Evolutionary conservation across 2,797 vertebrate genomes (phyloP).

Genomic region (Cuniculus paca): DNA sequence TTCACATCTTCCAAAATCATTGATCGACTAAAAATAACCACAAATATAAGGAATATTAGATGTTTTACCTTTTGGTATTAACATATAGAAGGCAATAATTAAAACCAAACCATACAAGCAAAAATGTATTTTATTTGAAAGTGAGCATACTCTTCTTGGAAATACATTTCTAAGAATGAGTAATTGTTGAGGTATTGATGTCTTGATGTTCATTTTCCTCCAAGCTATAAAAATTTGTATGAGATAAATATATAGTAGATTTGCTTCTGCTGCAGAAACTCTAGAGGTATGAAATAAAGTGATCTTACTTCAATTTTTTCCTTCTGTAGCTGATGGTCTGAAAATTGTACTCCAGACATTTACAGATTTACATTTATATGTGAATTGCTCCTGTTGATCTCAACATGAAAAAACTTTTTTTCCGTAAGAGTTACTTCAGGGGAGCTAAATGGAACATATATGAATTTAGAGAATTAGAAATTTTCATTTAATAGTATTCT

Average conservation of each 20-base stretch:
- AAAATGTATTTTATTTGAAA: constrained; percentile 71
- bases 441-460: constrained; percentile 51
- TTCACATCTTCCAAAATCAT: background rate
- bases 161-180: constrained; percentile 77
- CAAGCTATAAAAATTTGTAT: constrained; percentile 79
- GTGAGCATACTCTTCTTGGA: constrained; percentile 64
- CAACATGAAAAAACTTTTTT: constrained; percentile 65
- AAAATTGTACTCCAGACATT: constrained; percentile 77
- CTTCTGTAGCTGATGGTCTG: constrained; percentile 62
- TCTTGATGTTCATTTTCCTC: constrained; percentile 82
- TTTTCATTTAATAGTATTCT: background rate
- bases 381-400: constrained; percentile 24
- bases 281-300: constrained; percentile 81
- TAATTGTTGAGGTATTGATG: constrained; percentile 75
- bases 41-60: background rate
- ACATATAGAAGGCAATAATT: constrained; percentile 52
- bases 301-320: constrained; percentile 70
- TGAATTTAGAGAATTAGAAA: background rate
- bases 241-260: constrained; percentile 85
- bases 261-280: constrained; percentile 78
- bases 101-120: background rate
- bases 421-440: constrained; percentile 67
- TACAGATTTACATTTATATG: constrained; percentile 68
- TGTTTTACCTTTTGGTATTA: background rate
- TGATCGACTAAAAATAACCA: background rate